These are phyloP conservation scores for Anas acuta DNA, from an alignment of 2,797 vertebrate species.

Conservation along the genomic window DNA sequence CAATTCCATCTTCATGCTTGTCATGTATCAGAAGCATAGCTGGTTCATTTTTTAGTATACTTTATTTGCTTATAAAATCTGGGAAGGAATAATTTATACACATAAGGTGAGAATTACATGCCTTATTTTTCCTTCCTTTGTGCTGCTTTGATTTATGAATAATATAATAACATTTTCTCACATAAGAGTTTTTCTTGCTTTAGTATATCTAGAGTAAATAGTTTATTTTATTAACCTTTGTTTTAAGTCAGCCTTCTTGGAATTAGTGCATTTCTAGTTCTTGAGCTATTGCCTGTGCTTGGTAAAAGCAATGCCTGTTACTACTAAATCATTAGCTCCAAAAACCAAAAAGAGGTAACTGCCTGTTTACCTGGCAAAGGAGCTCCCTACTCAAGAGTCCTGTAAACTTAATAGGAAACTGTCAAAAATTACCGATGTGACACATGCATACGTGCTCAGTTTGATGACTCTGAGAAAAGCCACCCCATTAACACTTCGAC, in stretches of 20 bases:
- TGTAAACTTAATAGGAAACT: not conserved
- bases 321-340: not conserved
- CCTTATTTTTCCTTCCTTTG: not conserved
- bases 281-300: not conserved
- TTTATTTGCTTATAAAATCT: constrained; percentile 14
- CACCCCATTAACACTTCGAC: not conserved
- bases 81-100: not conserved
- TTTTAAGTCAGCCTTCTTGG: not conserved
- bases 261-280: not conserved
- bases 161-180: not conserved
- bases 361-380: not conserved
- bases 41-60: not conserved
- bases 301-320: not conserved
- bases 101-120: not conserved
- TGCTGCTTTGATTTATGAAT: not conserved
- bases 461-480: not conserved
- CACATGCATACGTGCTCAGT: fast-evolving
- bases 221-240: not conserved
- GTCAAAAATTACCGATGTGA: not conserved
- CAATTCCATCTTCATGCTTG: not conserved
- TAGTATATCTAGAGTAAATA: not conserved
- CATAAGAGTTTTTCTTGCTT: not conserved
- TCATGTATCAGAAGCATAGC: not conserved
- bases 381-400: not conserved
- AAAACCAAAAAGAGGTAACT: not conserved